Conservation (phyloP, 37 sponge, comb jelly and placozoan genomes). For the Oopsacas minuta region DNA sequence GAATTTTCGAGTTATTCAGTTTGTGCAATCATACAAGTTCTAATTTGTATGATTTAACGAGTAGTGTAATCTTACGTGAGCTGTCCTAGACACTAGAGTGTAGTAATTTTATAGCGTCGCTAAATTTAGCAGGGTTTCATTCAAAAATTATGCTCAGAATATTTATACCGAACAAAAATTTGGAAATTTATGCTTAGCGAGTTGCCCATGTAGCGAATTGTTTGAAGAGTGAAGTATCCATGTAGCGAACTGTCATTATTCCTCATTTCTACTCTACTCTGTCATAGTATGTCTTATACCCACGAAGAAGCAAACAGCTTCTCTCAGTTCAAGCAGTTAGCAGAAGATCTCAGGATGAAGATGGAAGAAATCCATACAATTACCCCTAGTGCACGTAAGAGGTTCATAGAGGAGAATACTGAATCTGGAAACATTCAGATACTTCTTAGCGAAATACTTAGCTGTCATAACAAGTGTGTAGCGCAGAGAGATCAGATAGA, state of each 20-base stretch:
- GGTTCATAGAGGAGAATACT: not conserved
- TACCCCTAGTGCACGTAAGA: not conserved
- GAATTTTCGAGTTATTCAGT: too few relatives aligned
- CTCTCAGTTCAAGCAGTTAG: not conserved
- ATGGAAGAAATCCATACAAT: not conserved
- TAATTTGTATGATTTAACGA: too few relatives aligned
- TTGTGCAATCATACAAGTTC: too few relatives aligned
- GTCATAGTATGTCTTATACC: not conserved
- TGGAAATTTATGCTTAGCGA: too few relatives aligned
- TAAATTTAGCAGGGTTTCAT: too few relatives aligned
- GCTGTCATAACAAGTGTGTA: not conserved
- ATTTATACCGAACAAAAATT: too few relatives aligned
- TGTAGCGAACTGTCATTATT: not conserved
- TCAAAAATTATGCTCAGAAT: too few relatives aligned
- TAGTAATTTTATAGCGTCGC: too few relatives aligned
- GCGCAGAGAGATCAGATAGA: not conserved
- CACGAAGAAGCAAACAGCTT: not conserved
- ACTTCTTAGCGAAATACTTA: not conserved
- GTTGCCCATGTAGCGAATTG: too few relatives aligned
- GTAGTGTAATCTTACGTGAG: too few relatives aligned
- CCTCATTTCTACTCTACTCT: not conserved
- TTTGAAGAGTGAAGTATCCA: too few relatives aligned
- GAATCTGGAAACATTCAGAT: not conserved
- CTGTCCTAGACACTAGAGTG: too few relatives aligned
- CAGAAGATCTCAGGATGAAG: not conserved